These are phyloP conservation scores for Salminus brasiliensis DNA, from an alignment of 2,113 vertebrate species.

Conservation along the genomic window DNA sequence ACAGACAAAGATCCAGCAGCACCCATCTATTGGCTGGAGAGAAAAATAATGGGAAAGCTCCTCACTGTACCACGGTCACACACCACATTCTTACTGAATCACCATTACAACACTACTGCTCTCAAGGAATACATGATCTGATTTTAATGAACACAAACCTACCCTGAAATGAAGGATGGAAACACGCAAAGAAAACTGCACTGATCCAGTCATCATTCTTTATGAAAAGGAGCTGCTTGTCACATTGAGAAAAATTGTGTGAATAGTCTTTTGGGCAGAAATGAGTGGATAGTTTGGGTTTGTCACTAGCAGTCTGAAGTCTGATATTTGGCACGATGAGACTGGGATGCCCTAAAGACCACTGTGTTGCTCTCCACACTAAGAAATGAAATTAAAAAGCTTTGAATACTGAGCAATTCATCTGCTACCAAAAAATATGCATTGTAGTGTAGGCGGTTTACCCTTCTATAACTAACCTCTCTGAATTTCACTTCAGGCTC, in stretches of 20 bases:
- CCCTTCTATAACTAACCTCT: background rate
- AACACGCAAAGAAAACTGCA: background rate
- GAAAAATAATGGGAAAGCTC: background rate
- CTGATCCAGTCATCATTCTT: background rate
- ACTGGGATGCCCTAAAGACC: background rate
- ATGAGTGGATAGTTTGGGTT: background rate
- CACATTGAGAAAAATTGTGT: background rate
- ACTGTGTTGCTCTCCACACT: background rate
- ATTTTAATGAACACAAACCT: background rate
- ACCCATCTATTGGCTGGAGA: background rate
- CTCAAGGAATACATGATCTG: background rate
- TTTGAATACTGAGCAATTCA: background rate
- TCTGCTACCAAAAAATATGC: background rate
- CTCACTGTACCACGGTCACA: background rate
- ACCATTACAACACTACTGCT: background rate
- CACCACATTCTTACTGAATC: background rate
- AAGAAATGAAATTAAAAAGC: no score
- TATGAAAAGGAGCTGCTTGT: background rate
- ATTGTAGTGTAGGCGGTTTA: background rate
- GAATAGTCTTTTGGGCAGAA: no score
- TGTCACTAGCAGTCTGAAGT: conserved; percentile 3
- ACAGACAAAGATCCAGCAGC: background rate
- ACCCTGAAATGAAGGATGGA: background rate
- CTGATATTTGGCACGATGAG: background rate
- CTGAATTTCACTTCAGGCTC: background rate